Base-by-base conservation (phyloP, 2,797 vertebrate species). In the Microcaecilia unicolor region DNA sequence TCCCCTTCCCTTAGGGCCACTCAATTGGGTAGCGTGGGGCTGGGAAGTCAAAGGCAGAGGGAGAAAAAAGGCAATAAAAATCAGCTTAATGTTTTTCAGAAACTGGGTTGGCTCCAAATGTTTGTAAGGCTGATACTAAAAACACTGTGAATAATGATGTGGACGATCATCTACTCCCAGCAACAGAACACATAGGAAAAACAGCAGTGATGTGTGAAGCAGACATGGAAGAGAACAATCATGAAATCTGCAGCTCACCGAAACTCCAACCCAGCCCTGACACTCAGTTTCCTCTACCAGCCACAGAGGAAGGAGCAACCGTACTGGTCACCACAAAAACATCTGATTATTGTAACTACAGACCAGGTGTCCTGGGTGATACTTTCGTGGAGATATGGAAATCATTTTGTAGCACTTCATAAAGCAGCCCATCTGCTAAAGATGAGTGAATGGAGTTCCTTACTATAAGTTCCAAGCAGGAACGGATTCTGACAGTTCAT, bases 301-400 rank as follows among this genome's bases (percentile, higher is more conserved):
- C 80, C 24, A 83, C 82, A 27, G 86, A 89, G 56, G 85, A 89
- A 69, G 78, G 83, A 5, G 66, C 77, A 4, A 76, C 85, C 28
- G 58, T 80, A 58, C 67, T 85, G 18, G 85, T 87, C 32, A 87
- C 87, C 25, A 80, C 82, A n/a, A 89, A 88, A 58, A 86, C 84
- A 8, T 71, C 56, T 18, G 78, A 72, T 44, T 72, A 54, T 10
- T 69, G 48, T 34, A 64, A 55, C 33, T 64, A 58, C 5, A 31
- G 65, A 29, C 41, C 67, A 34, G 49, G 57, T 32, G 35, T 56
- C 41, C 46, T 34, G 20, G 30, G 57, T 42, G 45, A 61, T 19
- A 29, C 17, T 20, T 25, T 22, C 14, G 56, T 35, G 37, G 57
- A 38, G 39, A 41, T 34, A 25, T 55, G 60, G 36, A 22, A 32